Conservation (phyloP, 2,797 vertebrate genomes). For the Anableps anableps region DNA sequence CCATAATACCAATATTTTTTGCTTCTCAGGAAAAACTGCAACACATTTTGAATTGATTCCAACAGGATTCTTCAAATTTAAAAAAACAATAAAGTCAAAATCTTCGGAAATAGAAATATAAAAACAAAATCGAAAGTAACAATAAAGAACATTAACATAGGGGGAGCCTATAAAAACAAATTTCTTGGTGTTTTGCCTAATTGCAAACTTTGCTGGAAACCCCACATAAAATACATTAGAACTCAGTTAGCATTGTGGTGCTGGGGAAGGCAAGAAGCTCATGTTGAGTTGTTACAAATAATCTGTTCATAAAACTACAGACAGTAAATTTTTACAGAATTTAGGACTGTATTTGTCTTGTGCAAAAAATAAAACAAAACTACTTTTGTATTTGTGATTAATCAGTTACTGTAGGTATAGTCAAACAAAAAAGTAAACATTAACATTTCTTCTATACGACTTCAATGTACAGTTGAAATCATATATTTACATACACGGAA, state of each 20-base stretch:
- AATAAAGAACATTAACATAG: background rate
- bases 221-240: background rate
- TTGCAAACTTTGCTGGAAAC: background rate
- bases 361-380: background rate
- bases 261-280: too few species aligned
- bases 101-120: background rate
- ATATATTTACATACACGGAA: too few species aligned
- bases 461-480: too few species aligned
- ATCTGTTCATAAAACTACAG: background rate
- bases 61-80: background rate
- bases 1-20: too few species aligned
- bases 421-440: too few species aligned
- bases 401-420: background rate
- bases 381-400: too few species aligned
- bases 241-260: background rate
- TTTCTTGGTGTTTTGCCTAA: background rate
- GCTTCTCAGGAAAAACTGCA: too few species aligned
- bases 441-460: too few species aligned
- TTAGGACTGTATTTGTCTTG: background rate
- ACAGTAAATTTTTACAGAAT: background rate
- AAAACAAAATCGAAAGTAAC: background rate
- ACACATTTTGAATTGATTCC: background rate
- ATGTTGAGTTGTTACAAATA: too few species aligned
- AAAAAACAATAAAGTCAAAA: background rate
- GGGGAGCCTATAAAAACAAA: background rate